Evolutionary conservation across 2,888 invertebrate genomes (phyloP).

Genomic region (Thereva unica): DNA sequence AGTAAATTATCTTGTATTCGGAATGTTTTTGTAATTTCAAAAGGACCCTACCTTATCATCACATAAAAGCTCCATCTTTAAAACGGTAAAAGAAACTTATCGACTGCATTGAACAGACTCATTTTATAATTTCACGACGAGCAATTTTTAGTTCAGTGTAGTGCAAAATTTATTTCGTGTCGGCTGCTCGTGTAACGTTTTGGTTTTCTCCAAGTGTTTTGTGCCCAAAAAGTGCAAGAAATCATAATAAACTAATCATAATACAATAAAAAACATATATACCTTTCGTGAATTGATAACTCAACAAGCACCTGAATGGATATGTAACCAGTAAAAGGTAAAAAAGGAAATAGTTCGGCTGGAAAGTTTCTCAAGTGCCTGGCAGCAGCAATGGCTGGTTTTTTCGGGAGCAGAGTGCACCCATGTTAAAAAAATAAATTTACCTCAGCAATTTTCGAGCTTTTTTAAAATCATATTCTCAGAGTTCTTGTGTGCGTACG

Average conservation of each 20-base stretch:
- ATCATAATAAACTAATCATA: constrained; percentile 17
- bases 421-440: constrained; percentile 6
- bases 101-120: background rate
- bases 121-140: background rate
- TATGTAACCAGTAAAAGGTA: constrained; percentile 25
- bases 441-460: no score
- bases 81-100: no score
- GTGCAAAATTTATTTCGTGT: constrained; percentile 33
- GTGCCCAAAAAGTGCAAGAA: constrained; percentile 32
- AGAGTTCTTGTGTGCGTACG: no score
- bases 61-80: no score
- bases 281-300: background rate
- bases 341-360: background rate
- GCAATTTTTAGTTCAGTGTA: constrained; percentile 19
- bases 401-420: background rate
- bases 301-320: constrained; percentile 3
- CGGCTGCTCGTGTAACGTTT: constrained; percentile 27
- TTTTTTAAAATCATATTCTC: no score
- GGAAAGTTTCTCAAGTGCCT: background rate
- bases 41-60: no score
- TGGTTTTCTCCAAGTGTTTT: constrained; percentile 27
- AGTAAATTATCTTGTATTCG: no score
- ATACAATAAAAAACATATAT: constrained; percentile 9
- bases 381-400: constrained; percentile 1
- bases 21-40: no score